Evolutionary conservation across 2,888 invertebrate genomes (phyloP).

Genomic region (Aspidapion aeneum): DNA sequence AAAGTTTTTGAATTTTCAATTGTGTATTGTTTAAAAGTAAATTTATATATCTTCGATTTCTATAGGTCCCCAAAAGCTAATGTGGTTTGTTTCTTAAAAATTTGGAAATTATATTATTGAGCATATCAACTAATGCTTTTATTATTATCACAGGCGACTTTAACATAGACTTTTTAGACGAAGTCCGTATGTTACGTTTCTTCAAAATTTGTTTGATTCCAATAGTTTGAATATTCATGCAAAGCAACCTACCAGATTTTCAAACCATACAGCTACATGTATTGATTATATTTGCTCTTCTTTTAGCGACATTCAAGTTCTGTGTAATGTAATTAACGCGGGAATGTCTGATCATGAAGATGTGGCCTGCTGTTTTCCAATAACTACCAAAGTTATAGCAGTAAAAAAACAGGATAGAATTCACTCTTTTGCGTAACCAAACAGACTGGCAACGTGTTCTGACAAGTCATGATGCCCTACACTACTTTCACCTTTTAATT

Average conservation of each 20-base stretch:
- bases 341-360: not conserved
- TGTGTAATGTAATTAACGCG: not conserved
- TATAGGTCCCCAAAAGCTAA: not conserved
- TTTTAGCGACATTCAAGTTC: not conserved
- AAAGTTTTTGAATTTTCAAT: slow-evolving; percentile 2
- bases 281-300: not conserved
- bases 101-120: not conserved
- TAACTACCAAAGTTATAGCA: not conserved
- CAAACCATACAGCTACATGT: not conserved
- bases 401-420: not conserved
- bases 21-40: not conserved
- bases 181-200: not conserved
- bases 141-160: not conserved
- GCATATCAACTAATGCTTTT: not conserved
- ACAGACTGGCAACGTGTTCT: too few relatives aligned
- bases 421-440: too few relatives aligned
- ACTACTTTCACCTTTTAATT: too few relatives aligned
- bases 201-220: not conserved
- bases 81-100: not conserved
- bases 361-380: not conserved
- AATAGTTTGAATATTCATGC: not conserved
- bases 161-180: not conserved
- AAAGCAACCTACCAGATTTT: not conserved
- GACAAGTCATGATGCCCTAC: too few relatives aligned
- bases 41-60: not conserved